Conservation (phyloP, 2,888 invertebrate genomes). For the Helicoverpa assulta region DNA sequence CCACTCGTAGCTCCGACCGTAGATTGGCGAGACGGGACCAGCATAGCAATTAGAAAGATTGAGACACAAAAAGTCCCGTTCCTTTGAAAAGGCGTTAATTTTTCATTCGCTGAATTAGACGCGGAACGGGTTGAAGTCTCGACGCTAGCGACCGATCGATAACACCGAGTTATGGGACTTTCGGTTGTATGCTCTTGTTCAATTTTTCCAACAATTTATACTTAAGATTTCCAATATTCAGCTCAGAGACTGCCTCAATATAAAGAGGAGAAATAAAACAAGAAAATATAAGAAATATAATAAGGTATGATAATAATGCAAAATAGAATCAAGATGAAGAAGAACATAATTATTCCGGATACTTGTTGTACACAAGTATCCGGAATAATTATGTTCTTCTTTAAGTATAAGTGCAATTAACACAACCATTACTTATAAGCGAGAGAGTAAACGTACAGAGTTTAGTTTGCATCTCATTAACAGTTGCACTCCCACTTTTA, state of each 20-base stretch:
- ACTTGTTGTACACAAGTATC: too few relatives aligned
- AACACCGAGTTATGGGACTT: slow-evolving; percentile 56
- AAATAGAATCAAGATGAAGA: neutral
- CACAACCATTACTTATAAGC: slow-evolving; percentile 1
- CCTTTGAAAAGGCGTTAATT: slow-evolving; percentile 70
- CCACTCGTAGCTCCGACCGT: slow-evolving; percentile 46
- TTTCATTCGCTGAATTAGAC: slow-evolving; percentile 71
- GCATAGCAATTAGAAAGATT: slow-evolving; percentile 71
- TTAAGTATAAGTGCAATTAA: neutral
- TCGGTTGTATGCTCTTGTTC: slow-evolving; percentile 35
- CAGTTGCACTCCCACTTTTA: slow-evolving; percentile 11
- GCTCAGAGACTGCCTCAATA: too few relatives aligned
- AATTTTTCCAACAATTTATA: slow-evolving; percentile 22
- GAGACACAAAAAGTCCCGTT: slow-evolving; percentile 67
- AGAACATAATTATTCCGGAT: neutral
- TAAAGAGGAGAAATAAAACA: too few relatives aligned
- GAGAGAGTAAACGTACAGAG: neutral
- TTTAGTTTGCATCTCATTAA: slow-evolving; percentile 15
- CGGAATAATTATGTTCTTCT: too few relatives aligned
- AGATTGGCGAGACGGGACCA: slow-evolving; percentile 60
- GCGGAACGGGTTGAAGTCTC: slow-evolving; percentile 60
- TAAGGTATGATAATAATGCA: neutral
- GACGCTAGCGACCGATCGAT: slow-evolving; percentile 58
- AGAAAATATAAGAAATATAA: too few relatives aligned
- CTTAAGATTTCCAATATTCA: neutral